phyloP scores from a whole-genome alignment of 2,888 invertebrate genomes.

The Nudaria mundana region DNA sequence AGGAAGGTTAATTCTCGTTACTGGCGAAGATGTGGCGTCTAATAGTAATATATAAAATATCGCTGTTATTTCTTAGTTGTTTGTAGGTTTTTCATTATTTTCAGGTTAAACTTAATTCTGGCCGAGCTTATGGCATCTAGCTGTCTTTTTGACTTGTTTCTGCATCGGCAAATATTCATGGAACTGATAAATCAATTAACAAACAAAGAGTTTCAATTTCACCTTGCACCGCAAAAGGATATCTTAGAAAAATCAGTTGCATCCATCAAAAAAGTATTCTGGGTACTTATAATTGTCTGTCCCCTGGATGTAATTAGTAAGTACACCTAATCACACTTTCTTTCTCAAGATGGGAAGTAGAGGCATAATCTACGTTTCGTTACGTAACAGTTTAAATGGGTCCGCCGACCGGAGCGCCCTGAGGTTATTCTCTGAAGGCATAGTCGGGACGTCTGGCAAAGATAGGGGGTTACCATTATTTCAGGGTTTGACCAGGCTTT shows the following conservation, averaged over 20 bases:
- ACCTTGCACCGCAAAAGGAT: slow-evolving; percentile 20
- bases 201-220: slow-evolving; percentile 37
- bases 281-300: slow-evolving; percentile 21
- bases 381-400: background rate
- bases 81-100: too few species aligned
- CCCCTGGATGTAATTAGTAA: slow-evolving; percentile 40
- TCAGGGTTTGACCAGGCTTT: too few species aligned
- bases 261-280: slow-evolving; percentile 35
- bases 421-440: too few species aligned
- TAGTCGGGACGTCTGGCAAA: too few species aligned
- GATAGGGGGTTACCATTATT: too few species aligned
- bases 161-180: slow-evolving; percentile 36
- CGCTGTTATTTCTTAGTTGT: too few species aligned
- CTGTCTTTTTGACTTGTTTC: slow-evolving; percentile 43
- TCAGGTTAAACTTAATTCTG: slow-evolving; percentile 49
- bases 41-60: background rate
- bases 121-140: slow-evolving; percentile 45
- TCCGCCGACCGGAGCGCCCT: background rate
- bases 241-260: slow-evolving; percentile 37
- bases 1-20: too few species aligned
- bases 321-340: slow-evolving; percentile 1
- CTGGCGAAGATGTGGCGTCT: background rate
- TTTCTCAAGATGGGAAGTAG: background rate
- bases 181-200: slow-evolving; percentile 38
- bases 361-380: background rate